These are phyloP conservation scores for Platycheirus albimanus DNA, from an alignment of 2,888 invertebrate species.

Conservation along the genomic window DNA sequence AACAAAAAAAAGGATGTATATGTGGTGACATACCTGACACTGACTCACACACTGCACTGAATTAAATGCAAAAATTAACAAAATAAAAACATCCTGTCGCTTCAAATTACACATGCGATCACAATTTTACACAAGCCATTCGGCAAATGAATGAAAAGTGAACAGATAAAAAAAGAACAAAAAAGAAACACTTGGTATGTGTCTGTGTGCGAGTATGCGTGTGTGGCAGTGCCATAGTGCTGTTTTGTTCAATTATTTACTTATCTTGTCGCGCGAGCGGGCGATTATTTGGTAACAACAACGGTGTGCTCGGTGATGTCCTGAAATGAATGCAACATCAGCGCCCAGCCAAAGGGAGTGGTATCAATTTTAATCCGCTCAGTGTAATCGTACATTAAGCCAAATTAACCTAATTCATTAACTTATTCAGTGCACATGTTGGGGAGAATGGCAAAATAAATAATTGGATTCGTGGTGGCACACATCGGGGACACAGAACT, in stretches of 20 bases:
- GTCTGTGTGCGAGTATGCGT: background rate
- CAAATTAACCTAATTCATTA: conserved; percentile 73
- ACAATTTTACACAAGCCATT: conserved; percentile 22
- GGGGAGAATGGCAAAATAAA: conserved; percentile 54
- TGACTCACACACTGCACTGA: too few relatives aligned
- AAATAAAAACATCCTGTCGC: conserved; percentile 36
- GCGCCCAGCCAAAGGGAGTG: background rate
- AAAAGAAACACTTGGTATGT: conserved; percentile 21
- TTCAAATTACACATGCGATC: conserved; percentile 64
- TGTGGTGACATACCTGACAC: conserved; percentile 10
- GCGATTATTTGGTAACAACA: conserved; percentile 10
- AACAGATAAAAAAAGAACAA: too few relatives aligned
- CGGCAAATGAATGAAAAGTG: conserved; percentile 3
- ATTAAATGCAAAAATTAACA: conserved; percentile 14
- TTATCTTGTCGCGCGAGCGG: conserved; percentile 61
- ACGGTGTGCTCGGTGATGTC: background rate
- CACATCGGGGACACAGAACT: conserved; percentile 3
- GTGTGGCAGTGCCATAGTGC: background rate
- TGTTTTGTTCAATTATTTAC: conserved; percentile 70
- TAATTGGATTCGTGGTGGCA: conserved; percentile 53
- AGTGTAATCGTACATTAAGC: conserved; percentile 70
- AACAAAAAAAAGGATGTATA: conserved; percentile 16
- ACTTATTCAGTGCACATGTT: conserved; percentile 48
- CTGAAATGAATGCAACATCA: background rate
- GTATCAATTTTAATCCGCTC: conserved; percentile 57